Percentiles rank a stretch among this genome's conserved stretches.
Conservation (phyloP, 2,888 invertebrate species). For the Ernsta delagoae region DNA sequence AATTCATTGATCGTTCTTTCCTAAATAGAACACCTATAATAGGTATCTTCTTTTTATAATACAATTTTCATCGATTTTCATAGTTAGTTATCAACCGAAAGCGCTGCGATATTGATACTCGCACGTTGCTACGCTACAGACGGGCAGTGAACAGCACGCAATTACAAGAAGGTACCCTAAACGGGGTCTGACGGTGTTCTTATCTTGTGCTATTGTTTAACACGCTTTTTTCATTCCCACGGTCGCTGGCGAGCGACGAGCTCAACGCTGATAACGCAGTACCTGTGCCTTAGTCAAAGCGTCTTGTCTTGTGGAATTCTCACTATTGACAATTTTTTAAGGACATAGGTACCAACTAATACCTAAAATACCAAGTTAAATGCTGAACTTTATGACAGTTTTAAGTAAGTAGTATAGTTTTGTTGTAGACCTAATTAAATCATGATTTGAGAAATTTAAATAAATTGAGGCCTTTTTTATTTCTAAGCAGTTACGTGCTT, state of each 20-base stretch:
- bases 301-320: conserved; percentile 48
- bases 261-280: conserved; percentile 66
- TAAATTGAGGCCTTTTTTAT: not conserved
- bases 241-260: conserved; percentile 61
- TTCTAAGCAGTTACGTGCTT: not conserved
- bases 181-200: conserved; percentile 75
- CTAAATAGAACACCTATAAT: too few species aligned
- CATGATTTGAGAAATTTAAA: not conserved
- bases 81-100: not conserved
- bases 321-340: conserved; percentile 39
- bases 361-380: not conserved
- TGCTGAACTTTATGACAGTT: not conserved
- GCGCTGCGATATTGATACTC: conserved; percentile 9
- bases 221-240: conserved; percentile 82
- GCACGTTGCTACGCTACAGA: conserved; percentile 48
- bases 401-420: not conserved
- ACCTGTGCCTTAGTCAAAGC: conserved; percentile 44
- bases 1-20: too few species aligned
- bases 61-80: too few species aligned
- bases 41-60: too few species aligned
- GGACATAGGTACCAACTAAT: conserved; percentile 13
- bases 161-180: conserved; percentile 75
- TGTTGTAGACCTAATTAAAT: not conserved
- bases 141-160: conserved; percentile 61
- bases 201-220: conserved; percentile 83